These are phyloP conservation scores for Tiliqua scincoides DNA, from an alignment of 2,113 vertebrate genomes.

Conservation along the genomic window DNA sequence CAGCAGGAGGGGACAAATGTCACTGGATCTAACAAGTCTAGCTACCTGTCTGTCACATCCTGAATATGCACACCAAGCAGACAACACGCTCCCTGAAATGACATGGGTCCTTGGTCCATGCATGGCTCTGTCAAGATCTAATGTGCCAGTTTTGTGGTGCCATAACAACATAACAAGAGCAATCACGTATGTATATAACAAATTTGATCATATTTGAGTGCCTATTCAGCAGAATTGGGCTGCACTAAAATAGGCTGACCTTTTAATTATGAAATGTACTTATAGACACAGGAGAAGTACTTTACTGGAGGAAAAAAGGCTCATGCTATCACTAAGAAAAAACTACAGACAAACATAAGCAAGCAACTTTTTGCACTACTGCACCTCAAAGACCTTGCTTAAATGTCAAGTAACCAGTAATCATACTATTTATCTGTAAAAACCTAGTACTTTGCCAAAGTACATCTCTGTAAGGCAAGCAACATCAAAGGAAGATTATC, in stretches of 20 bases:
- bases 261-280: neutral
- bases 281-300: rapidly evolving
- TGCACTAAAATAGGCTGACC: rapidly evolving
- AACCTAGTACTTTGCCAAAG: neutral
- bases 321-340: neutral
- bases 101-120: too few relatives aligned
- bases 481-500: too few relatives aligned
- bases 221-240: neutral
- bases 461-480: too few relatives aligned
- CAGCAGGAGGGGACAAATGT: too few relatives aligned
- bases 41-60: too few relatives aligned
- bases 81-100: too few relatives aligned
- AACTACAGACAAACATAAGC: rapidly evolving
- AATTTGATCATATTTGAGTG: rapidly evolving
- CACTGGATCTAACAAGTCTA: too few relatives aligned
- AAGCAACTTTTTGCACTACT: rapidly evolving
- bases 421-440: neutral
- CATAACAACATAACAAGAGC: neutral
- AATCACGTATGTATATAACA: rapidly evolving
- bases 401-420: neutral
- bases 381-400: neutral
- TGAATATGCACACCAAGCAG: too few relatives aligned
- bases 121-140: too few relatives aligned
- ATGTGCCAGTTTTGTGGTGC: neutral
- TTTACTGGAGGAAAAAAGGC: neutral